phyloP scores from a whole-genome alignment of 2,888 invertebrate genomes.

The Tenthredo livida region DNA sequence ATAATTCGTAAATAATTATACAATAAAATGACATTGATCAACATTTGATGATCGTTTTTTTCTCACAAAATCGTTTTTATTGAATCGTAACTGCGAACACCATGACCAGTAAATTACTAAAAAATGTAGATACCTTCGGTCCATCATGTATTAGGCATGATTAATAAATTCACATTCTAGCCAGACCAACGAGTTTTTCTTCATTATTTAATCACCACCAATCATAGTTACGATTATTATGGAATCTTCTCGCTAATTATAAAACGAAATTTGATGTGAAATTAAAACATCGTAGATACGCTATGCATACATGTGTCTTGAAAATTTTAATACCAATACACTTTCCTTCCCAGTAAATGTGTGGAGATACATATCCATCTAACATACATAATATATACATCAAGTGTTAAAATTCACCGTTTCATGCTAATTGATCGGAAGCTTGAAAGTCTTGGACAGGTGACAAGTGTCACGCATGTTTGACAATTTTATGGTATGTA shows the following conservation, averaged over 20 bases:
- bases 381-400: neutral
- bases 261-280: neutral
- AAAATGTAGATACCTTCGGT: neutral
- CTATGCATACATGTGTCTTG: neutral
- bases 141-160: neutral
- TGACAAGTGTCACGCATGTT: neutral
- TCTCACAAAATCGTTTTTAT: neutral
- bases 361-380: neutral
- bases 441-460: neutral
- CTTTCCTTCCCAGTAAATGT: neutral
- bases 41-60: neutral
- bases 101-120: neutral
- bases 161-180: slow-evolving; percentile 10
- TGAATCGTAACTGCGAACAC: neutral
- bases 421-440: slow-evolving; percentile 2
- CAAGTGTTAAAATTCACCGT: neutral
- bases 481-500: neutral
- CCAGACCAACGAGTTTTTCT: neutral
- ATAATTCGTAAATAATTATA: neutral
- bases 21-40: neutral
- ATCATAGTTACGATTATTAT: neutral
- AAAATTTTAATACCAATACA: neutral
- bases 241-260: neutral
- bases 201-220: neutral
- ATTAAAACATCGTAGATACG: neutral